Evolutionary conservation across 2,797 vertebrate species (phyloP).

Genomic region (Melanotaenia nigrans): DNA sequence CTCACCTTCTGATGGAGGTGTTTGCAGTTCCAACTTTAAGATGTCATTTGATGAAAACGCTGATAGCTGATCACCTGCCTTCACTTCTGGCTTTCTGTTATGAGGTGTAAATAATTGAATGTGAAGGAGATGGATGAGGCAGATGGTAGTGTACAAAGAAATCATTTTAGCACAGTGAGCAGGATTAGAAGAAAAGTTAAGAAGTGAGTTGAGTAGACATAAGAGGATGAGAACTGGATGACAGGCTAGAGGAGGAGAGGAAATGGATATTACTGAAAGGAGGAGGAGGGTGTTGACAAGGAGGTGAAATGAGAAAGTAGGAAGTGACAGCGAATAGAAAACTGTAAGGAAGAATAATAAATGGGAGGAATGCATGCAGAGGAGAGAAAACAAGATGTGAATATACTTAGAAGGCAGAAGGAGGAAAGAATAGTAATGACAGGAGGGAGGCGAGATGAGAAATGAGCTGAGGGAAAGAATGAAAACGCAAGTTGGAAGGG

Average conservation of each 20-base stretch:
- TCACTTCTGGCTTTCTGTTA: conserved; percentile 22
- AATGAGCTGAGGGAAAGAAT: conserved; percentile 30
- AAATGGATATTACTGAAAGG: background rate
- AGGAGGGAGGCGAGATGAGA: conserved; percentile 26
- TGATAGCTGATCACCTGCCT: background rate
- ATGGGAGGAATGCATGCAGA: conserved; percentile 5
- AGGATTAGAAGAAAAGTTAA: conserved; percentile 8
- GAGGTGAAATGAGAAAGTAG: conserved; percentile 7
- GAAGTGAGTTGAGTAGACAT: background rate
- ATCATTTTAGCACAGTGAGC: conserved; percentile 6
- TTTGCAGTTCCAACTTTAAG: background rate
- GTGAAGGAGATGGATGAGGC: conserved; percentile 15
- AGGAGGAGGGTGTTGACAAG: conserved; percentile 6
- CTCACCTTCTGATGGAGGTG: background rate
- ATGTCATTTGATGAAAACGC: background rate
- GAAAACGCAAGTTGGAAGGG: conserved; percentile 20
- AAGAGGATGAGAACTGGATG: background rate
- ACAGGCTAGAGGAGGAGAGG: conserved; percentile 6
- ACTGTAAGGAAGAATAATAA: conserved; percentile 15
- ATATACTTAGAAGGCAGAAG: conserved; percentile 11
- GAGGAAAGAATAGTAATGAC: conserved; percentile 20
- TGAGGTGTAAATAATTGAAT: conserved; percentile 7
- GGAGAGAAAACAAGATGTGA: conserved; percentile 25
- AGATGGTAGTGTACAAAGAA: conserved; percentile 7
- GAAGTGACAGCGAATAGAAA: conserved; percentile 18